Evolutionary conservation across 2,797 vertebrate species (phyloP).

Genomic region (Lithobates pipiens): DNA sequence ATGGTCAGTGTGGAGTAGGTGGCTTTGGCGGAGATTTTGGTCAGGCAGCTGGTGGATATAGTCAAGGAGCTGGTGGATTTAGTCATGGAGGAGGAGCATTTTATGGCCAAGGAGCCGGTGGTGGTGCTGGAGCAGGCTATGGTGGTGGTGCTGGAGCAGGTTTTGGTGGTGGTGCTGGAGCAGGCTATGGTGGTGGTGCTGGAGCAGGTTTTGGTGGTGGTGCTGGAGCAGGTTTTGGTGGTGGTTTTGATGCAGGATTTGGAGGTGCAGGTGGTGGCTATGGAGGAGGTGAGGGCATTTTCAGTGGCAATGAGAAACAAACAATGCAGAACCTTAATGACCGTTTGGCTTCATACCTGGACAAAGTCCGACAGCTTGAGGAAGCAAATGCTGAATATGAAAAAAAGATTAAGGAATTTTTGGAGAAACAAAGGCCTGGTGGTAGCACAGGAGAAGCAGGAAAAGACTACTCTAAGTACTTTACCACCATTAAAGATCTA

Average conservation of each 20-base stretch:
- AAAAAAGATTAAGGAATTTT: conserved; percentile 77
- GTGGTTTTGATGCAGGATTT: conserved; percentile 56
- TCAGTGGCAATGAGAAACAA: conserved; percentile 76
- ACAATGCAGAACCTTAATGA: conserved; percentile 85
- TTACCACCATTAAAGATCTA: conserved; percentile 28
- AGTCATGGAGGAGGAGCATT: background rate
- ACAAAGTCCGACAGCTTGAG: conserved; percentile 81
- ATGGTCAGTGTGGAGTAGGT: background rate
- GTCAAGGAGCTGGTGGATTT: background rate
- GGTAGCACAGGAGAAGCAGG: background rate
- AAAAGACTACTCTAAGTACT: conserved; percentile 45
- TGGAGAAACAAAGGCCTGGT: conserved; percentile 72
- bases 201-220: conserved; percentile 55
- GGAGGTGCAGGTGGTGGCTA: conserved; percentile 39
- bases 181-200: conserved; percentile 56
- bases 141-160: background rate
- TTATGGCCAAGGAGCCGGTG: background rate
- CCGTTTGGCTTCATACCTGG: conserved; percentile 78
- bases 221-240: too few species aligned
- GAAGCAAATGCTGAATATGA: conserved; percentile 73
- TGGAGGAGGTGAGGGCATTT: conserved; percentile 34
- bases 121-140: conserved; percentile 39
- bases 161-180: conserved; percentile 28
- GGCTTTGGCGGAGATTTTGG: background rate
- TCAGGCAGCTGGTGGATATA: background rate